phyloP scores from a whole-genome alignment of 2,113 vertebrate genomes.

The Ahaetulla prasina region DNA sequence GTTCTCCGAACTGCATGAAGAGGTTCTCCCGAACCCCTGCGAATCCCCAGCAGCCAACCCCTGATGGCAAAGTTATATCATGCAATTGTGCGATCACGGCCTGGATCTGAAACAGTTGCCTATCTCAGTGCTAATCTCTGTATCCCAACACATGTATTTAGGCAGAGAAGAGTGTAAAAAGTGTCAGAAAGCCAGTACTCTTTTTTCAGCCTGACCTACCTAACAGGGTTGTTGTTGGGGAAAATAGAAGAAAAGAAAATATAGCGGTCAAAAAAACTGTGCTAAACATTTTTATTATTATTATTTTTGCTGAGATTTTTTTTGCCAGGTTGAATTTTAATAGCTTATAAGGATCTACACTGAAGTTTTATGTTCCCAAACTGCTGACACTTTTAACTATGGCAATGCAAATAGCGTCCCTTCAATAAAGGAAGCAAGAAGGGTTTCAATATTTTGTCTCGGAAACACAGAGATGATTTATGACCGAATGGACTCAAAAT shows the following conservation, averaged over 20 bases:
- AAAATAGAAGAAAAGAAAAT: background rate
- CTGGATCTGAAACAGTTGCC: background rate
- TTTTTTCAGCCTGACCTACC: background rate
- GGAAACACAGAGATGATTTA: slow-evolving; percentile 54
- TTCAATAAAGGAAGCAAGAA: slow-evolving; percentile 52
- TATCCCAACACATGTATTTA: background rate
- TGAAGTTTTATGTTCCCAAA: slow-evolving; percentile 45
- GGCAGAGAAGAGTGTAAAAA: background rate
- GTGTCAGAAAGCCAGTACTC: background rate
- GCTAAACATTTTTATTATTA: background rate
- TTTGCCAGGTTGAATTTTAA: slow-evolving; percentile 53
- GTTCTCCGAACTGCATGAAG: no score
- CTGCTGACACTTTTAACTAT: slow-evolving; percentile 46
- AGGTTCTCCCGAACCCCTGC: no score
- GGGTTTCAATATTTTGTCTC: slow-evolving; percentile 59
- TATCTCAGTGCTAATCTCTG: background rate
- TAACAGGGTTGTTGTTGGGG: background rate
- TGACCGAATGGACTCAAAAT: slow-evolving; percentile 46
- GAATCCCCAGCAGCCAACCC: no score
- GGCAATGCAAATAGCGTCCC: slow-evolving; percentile 54
- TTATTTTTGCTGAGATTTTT: slow-evolving; percentile 33
- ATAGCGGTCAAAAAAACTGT: background rate
- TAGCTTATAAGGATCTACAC: slow-evolving; percentile 44
- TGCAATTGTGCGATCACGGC: background rate
- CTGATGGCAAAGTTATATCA: background rate